phyloP scores from a whole-genome alignment of 2,113 vertebrate genomes.

The Cyanocitta stelleri region DNA sequence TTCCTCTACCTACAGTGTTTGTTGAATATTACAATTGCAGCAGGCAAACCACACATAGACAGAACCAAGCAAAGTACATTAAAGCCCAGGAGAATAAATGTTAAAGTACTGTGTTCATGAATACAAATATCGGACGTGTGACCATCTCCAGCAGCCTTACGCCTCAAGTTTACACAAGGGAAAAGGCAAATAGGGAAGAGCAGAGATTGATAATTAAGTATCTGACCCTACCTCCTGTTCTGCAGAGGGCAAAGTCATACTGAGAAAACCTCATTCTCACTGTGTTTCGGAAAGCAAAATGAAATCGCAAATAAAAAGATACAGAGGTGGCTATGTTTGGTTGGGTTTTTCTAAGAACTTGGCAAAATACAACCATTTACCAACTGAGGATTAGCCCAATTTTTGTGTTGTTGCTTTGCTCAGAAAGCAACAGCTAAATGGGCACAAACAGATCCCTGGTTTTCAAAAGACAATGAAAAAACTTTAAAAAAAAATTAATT shows the following conservation, averaged over 20 bases:
- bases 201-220: neutral
- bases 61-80: conserved; percentile 20
- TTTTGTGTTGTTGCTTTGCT: neutral
- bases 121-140: neutral
- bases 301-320: neutral
- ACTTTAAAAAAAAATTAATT: neutral
- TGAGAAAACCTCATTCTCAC: neutral
- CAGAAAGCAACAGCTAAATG: conserved; percentile 40
- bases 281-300: neutral
- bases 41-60: conserved; percentile 2
- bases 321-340: neutral
- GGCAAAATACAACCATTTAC: neutral
- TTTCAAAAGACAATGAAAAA: neutral
- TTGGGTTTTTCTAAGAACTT: neutral
- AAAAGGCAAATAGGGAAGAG: conserved; percentile 5
- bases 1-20: conserved; percentile 31
- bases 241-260: neutral
- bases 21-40: conserved; percentile 34
- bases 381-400: neutral
- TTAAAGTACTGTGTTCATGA: conserved; percentile 15
- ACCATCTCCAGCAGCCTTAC: neutral
- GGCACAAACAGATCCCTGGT: neutral
- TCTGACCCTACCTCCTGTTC: neutral
- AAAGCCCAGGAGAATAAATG: conserved; percentile 50
- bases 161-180: neutral